Evolutionary conservation across 2,888 invertebrate species (phyloP).

Genomic region (Zaprionus bogoriensis): DNA sequence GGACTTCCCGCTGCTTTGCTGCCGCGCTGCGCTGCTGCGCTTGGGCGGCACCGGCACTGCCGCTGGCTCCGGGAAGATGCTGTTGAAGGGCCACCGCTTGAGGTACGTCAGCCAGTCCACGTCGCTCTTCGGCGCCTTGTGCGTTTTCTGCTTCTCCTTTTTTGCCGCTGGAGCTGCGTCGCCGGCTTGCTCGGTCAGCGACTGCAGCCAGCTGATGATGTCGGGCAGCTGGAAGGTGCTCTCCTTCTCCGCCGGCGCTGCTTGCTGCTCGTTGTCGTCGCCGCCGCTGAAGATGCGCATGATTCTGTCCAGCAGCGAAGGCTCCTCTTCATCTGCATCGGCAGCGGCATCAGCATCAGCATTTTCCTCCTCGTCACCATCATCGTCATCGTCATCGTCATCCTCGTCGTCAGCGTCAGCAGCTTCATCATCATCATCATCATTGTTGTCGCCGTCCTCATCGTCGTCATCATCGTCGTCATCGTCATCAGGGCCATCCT

Average conservation of each 20-base stretch:
- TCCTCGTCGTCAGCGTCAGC: slow-evolving; percentile 36
- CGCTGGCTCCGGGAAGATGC: slow-evolving; percentile 71
- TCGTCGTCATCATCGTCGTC: slow-evolving; percentile 37
- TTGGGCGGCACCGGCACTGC: neutral
- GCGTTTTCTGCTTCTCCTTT: slow-evolving; percentile 21
- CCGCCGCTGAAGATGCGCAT: slow-evolving; percentile 38
- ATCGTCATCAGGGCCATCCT: neutral
- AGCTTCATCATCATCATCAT: slow-evolving; percentile 1
- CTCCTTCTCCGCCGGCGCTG: slow-evolving; percentile 11
- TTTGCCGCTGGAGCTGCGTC: slow-evolving; percentile 26
- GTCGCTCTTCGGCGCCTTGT: slow-evolving; percentile 27
- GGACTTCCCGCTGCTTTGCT: neutral
- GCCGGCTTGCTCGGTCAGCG: slow-evolving; percentile 54
- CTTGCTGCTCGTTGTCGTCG: slow-evolving; percentile 5
- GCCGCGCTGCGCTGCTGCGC: neutral
- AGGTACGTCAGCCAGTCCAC: slow-evolving; percentile 75
- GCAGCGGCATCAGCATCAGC: neutral
- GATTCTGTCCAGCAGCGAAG: slow-evolving; percentile 48
- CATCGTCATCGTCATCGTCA: slow-evolving; percentile 43
- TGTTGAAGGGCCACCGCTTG: slow-evolving; percentile 81
- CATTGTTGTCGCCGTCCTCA: neutral
- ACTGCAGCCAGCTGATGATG: slow-evolving; percentile 79
- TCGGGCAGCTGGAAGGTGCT: slow-evolving; percentile 48
- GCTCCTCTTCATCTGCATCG: slow-evolving; percentile 31
- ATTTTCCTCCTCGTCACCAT: neutral